Base-by-base conservation (phyloP, 2,797 vertebrate genomes). In the Trematomus bernacchii region DNA sequence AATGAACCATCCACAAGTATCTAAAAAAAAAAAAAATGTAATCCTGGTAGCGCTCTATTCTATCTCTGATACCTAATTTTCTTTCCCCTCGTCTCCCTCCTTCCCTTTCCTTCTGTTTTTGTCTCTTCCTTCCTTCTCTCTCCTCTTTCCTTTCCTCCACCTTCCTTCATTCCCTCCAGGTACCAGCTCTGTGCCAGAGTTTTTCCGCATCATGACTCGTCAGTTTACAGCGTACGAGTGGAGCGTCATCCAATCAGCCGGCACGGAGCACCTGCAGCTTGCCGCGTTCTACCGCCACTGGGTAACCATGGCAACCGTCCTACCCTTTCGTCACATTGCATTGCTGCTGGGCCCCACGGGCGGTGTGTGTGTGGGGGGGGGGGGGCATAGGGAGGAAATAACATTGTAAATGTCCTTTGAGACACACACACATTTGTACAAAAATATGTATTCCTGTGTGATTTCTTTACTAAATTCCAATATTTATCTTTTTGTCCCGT, bases 171-270 rank as follows among this genome's bases (percentile, higher is more conserved):
- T 14, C 18, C 60, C 59, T 80, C 64, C 85, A 99, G 97, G 98
- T 85, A 97, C 96, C 87, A 94, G 94, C 85, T 97, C 97, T n/a
- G 93, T 97, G 90, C 83, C 94, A 15, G 96, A 98, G 83, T 99
- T 99, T 92, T 99, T 99, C 92, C 96, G 94, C 83, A 95, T 99
- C 89, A 99, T 99, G 98, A 97, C 96, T 78, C 95, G 98, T 74
- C 98, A 99, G 93, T 98, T 99, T 87, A 99, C 98, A 40, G 95
- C 93, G 47, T 90, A 93, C 37, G 98, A 99, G 89, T 99, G 98
- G 98, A 80, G 72, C 74, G 88, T 92, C 74, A 98, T 99, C 92
- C 94, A 87, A 85, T 95, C 95, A 52, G 93, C 95, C 57, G 93
- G 90, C 82, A 94, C 93, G 0, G 97, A 98, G 85, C 95, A 94